These are phyloP conservation scores for Patella ulyssiponensis DNA, from an alignment of 2,888 invertebrate species.

Conservation along the genomic window DNA sequence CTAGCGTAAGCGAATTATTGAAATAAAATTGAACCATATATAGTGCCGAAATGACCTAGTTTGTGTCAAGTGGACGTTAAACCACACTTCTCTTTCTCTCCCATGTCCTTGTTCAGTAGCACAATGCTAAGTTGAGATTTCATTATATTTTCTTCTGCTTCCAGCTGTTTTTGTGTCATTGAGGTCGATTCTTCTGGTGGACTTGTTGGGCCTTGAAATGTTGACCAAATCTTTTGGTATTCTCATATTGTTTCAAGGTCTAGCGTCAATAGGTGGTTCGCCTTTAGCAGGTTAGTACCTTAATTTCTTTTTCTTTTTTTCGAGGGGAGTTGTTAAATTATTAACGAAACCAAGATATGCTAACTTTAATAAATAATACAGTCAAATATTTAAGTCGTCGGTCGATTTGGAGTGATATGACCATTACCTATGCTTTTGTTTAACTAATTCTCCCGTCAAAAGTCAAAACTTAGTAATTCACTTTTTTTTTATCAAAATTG, in stretches of 20 bases:
- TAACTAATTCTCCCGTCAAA: constrained; percentile 6
- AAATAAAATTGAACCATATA: no score
- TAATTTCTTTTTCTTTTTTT: not conserved
- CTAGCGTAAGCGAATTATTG: no score
- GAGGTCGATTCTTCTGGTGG: constrained; percentile 77
- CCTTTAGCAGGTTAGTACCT: constrained; percentile 72
- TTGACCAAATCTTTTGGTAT: constrained; percentile 75
- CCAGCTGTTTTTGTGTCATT: constrained; percentile 95
- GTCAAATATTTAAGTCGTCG: not conserved
- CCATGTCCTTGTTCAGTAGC: no score
- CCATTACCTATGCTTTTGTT: constrained; percentile 6
- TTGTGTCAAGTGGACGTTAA: no score
- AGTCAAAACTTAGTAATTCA: no score
- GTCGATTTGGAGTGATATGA: not conserved
- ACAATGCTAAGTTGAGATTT: no score
- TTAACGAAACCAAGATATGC: not conserved
- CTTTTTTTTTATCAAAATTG: no score
- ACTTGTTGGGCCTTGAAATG: constrained; percentile 74
- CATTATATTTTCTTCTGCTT: constrained; percentile 1
- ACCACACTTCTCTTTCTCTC: no score
- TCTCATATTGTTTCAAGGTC: constrained; percentile 74
- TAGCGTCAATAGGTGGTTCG: constrained; percentile 73
- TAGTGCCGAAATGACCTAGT: no score
- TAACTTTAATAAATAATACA: not conserved
- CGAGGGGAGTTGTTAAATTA: not conserved